Evolutionary conservation across 2,888 invertebrate species (phyloP), one percentile per base, ranked within the genome.

Genomic region (Rhingia campestris): DNA sequence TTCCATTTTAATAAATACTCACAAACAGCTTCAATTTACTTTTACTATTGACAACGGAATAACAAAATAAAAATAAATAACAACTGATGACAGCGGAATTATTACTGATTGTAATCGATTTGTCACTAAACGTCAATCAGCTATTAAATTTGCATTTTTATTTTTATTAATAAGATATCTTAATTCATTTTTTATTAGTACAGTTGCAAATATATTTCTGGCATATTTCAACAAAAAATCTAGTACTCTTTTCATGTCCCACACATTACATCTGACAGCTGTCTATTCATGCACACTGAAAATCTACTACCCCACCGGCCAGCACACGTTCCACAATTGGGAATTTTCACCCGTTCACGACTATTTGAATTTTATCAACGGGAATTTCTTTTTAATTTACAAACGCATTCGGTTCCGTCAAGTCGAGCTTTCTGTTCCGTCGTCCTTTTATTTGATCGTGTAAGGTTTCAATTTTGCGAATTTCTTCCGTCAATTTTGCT

Each of bases 281-380:
- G 35, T 49, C 41, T 3, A 22, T 61, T 32, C 12, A 3, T 35
- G 1, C 4, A 30, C 14, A 30, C 30, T 2, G 37, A 12, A 39
- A 37, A 10, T 41, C 49, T 41, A 59, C 7, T 67, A 59, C 51
- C 9, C 3, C 0, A 14, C 32, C 10, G n/a, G n/a, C n/a, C n/a
- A n/a, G n/a, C n/a, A 49, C 9, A 49, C 14, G 9, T 58, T 69
- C 64, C 67, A 75, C 61, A 74, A 49, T 6, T 22, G 35, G 45
- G 53, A 54, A 39, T 47, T 80, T 67, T 61, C 61, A 61, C 61
- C 73, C 69, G 74, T 49, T 69, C 53, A 6, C 2, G 56, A 32
- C 56, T 69, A 74, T 75, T 81, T 81, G 75, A 81, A 81, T 64
- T 81, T 81, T 70, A 4, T 37, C 76, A 81, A 76, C 81, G 70